Percentiles rank a stretch among this genome's conserved stretches.
These are phyloP conservation scores for Corvus moneduloides DNA, from an alignment of 2,113 vertebrate genomes.

Conservation along the genomic window DNA sequence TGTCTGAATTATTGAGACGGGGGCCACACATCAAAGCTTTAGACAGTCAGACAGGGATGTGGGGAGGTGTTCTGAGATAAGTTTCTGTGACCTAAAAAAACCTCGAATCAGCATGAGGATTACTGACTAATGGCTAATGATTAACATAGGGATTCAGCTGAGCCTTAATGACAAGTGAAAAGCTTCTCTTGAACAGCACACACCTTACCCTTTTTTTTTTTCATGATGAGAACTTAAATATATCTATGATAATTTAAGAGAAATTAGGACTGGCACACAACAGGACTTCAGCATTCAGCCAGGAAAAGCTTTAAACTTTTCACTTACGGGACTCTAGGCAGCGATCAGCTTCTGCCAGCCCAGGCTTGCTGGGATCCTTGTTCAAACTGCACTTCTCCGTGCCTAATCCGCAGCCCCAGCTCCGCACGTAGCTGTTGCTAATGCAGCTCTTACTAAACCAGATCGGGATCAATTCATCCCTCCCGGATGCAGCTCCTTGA, in stretches of 20 bases:
- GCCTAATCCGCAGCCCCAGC: background rate
- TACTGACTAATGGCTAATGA: constrained; percentile 27
- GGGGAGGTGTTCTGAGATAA: background rate
- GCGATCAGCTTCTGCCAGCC: background rate
- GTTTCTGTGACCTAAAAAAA: background rate
- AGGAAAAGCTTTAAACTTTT: background rate
- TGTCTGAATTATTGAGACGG: accelerated
- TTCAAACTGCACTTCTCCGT: background rate
- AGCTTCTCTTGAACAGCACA: background rate
- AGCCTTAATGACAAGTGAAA: background rate
- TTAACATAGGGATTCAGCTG: background rate
- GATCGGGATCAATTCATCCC: background rate
- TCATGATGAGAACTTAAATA: background rate
- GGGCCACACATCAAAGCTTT: background rate
- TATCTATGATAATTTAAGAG: background rate
- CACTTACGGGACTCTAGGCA: background rate
- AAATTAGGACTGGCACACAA: background rate
- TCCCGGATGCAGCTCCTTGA: background rate
- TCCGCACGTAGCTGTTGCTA: background rate
- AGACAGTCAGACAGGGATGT: background rate
- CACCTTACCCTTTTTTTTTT: background rate
- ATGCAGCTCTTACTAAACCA: background rate
- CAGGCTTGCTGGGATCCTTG: background rate
- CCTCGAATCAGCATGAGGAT: background rate
- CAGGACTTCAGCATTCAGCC: background rate